phyloP scores from a whole-genome alignment of 2,888 invertebrate species.

The Zelleria hepariella region DNA sequence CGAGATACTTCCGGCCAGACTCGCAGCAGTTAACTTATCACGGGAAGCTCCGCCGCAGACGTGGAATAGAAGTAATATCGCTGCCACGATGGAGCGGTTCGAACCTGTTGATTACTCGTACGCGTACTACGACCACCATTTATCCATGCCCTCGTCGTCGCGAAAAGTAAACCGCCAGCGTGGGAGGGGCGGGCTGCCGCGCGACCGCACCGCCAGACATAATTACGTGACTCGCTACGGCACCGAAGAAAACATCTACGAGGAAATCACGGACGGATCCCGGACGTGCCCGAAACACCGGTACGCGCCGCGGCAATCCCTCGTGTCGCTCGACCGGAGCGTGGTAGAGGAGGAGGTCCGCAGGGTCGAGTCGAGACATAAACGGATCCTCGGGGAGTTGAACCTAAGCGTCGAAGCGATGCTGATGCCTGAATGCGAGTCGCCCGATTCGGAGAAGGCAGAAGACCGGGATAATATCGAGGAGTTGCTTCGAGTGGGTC shows the following conservation, averaged over 20 bases:
- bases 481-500: slow-evolving; percentile 78
- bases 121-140: slow-evolving; percentile 84
- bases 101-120: slow-evolving; percentile 85
- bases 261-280: slow-evolving; percentile 81
- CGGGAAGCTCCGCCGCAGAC: slow-evolving; percentile 48
- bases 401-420: slow-evolving; percentile 92
- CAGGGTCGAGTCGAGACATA: slow-evolving; percentile 86
- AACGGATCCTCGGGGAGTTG: slow-evolving; percentile 85
- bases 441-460: slow-evolving; percentile 75
- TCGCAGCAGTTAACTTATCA: slow-evolving; percentile 56
- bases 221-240: slow-evolving; percentile 85
- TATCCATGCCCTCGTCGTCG: slow-evolving; percentile 74
- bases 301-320: slow-evolving; percentile 69
- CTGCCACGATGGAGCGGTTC: slow-evolving; percentile 76
- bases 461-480: slow-evolving; percentile 75
- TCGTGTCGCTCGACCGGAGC: slow-evolving; percentile 78
- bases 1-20: slow-evolving; percentile 63
- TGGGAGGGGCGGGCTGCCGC: slow-evolving; percentile 53
- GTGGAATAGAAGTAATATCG: slow-evolving; percentile 76
- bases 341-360: slow-evolving; percentile 88
- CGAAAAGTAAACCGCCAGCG: slow-evolving; percentile 58
- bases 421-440: slow-evolving; percentile 86
- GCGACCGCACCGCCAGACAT: slow-evolving; percentile 69
- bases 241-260: slow-evolving; percentile 88
- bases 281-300: slow-evolving; percentile 65